A percentile compares a stretch with the other conserved stretches of the same genome.
These are phyloP conservation scores for Muntiacus muntjak DNA, from an alignment of 2,113 vertebrate species.

Conservation along the genomic window DNA sequence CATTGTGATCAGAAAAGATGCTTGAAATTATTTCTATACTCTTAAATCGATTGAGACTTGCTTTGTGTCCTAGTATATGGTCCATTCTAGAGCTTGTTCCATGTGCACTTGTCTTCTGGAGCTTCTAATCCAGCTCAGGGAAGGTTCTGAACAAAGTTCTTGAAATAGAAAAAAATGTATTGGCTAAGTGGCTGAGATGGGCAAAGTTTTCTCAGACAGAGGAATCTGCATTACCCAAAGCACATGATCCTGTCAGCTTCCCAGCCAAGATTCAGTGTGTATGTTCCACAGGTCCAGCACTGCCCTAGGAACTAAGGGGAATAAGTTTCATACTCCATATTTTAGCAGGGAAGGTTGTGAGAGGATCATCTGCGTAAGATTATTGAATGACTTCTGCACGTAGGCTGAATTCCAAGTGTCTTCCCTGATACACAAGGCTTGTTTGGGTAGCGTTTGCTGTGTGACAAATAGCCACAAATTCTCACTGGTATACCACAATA, in stretches of 20 bases:
- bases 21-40: neutral
- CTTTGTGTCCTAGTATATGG: neutral
- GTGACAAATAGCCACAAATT: neutral
- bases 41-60: neutral
- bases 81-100: neutral
- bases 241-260: neutral
- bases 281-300: rapidly evolving
- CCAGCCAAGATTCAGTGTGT: neutral
- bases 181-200: neutral
- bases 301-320: neutral
- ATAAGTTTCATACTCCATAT: neutral
- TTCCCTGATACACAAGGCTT: neutral
- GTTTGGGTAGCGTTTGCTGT: neutral
- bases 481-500: neutral
- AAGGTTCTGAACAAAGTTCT: neutral
- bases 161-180: neutral
- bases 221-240: neutral
- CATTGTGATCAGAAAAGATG: neutral
- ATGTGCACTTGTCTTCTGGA: neutral
- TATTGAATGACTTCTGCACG: neutral
- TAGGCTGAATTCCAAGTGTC: neutral
- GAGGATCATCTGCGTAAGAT: neutral
- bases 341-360: neutral
- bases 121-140: too few relatives aligned
- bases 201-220: neutral